Evolutionary conservation across 2,888 invertebrate species (phyloP), one percentile per base, ranked within the genome.

Genomic region (Tetheella fluctuosa): DNA sequence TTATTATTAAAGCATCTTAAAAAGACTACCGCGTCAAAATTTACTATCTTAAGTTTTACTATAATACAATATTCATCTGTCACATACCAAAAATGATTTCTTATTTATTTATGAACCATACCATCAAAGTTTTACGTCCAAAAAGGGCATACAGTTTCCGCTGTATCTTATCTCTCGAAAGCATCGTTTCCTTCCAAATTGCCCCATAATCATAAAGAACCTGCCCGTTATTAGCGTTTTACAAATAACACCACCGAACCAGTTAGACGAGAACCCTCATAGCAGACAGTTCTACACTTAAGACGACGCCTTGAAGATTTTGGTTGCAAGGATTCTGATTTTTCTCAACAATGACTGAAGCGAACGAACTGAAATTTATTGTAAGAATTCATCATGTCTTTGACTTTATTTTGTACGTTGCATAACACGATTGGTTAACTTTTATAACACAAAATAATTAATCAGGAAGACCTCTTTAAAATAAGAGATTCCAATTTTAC

Each of bases 151-250:
- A 20, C 17, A 20, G 7, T 48, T 48, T 48, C 48, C 48, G 48
- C 48, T 20, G 48, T 48, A 48, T 20, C 48, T 20, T 34, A 34
- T 20, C 48, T 42, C 42, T 48, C n/a, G 48, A 48, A 48, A 48
- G 48, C 48, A 48, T 48, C 48, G 48, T 48, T 48, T 48, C 48
- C 48, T 48, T 48, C 48, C 48, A 55, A 20, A 34, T 54, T 54
- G 28, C 28, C 28, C 48, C n/a, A 48, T 48, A 54, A 28, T 28
- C 15, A 30, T 28, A 54, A 54, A 28, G 54, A n/a, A 28, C 48
- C 20, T 10, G 20, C 17, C 48, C 10, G n/a, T 54, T 28, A 54
- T 54, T 28, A 17, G n/a, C 28, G 17, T 28, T 54, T 30, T 30
- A 30, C 28, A 30, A 28, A 54, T 28, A 54, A 54, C 20, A 48